Percentiles rank a stretch among this genome's conserved stretches.
Conservation (phyloP, 1,140 invertebrate species). For the Ridgeia piscesae region DNA sequence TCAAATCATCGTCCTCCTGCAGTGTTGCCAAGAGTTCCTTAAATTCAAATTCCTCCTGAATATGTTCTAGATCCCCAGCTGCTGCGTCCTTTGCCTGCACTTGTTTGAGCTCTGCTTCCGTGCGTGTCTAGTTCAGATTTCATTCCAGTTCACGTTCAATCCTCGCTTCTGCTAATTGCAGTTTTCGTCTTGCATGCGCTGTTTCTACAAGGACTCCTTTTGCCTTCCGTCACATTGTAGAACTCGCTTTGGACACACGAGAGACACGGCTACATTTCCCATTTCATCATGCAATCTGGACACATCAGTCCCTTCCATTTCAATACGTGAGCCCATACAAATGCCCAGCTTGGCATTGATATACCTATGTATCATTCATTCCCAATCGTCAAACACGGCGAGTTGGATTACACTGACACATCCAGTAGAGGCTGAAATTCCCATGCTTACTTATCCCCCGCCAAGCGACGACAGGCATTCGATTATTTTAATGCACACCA, state of each 20-base stretch:
- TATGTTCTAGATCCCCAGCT: not conserved
- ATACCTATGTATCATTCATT: not conserved
- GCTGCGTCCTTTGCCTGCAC: too few species aligned
- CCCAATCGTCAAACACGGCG: too few species aligned
- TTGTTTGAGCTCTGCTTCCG: not conserved
- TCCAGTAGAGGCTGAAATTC: too few species aligned
- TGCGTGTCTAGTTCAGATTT: not conserved
- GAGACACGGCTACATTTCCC: too few species aligned
- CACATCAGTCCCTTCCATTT: not conserved
- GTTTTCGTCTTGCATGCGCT: not conserved
- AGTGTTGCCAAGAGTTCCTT: not conserved
- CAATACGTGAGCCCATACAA: not conserved
- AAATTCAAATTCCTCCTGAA: not conserved
- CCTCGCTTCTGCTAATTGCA: not conserved
- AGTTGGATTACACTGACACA: too few species aligned
- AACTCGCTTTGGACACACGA: not conserved
- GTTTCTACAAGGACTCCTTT: not conserved
- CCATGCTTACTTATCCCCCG: too few species aligned
- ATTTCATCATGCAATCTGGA: not conserved
- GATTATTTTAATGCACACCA: too few species aligned
- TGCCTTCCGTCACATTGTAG: not conserved
- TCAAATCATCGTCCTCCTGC: not conserved
- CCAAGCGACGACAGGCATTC: too few species aligned
- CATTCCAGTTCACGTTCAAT: not conserved
- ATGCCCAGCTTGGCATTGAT: not conserved